These are phyloP conservation scores for Lepus timidus DNA, from an alignment of 2,113 vertebrate genomes.

Conservation along the genomic window DNA sequence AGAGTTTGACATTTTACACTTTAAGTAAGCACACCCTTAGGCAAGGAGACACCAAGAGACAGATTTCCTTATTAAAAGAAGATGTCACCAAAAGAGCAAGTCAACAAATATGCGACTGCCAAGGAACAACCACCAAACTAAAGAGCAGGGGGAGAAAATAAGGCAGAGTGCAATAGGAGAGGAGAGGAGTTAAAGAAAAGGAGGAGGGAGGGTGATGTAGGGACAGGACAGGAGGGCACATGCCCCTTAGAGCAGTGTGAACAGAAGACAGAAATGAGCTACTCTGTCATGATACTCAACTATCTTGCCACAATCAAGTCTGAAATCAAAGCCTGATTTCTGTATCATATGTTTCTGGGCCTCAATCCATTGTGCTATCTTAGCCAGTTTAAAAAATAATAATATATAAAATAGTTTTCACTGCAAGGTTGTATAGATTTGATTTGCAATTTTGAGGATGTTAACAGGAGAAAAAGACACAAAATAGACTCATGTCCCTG, in stretches of 20 bases:
- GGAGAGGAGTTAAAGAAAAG: not conserved
- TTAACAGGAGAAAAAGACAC: not conserved
- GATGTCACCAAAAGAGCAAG: conserved; percentile 90
- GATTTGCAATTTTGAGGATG: not conserved
- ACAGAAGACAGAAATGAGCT: not conserved
- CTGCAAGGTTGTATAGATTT: not conserved
- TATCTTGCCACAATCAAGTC: not conserved
- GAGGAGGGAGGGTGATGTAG: fast-evolving
- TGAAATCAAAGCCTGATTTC: not conserved
- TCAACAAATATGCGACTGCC: conserved; percentile 87
- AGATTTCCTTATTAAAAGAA: conserved; percentile 89
- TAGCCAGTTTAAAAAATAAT: not conserved
- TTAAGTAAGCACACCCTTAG: conserved; percentile 89
- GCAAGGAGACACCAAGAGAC: conserved; percentile 88
- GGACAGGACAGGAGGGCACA: not conserved
- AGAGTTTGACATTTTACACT: conserved; percentile 91
- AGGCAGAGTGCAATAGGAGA: fast-evolving
- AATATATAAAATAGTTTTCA: not conserved
- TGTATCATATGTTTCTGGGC: not conserved
- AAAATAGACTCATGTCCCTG: not conserved
- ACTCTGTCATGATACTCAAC: not conserved
- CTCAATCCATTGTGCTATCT: not conserved
- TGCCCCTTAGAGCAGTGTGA: too few species aligned
- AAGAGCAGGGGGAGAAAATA: not conserved
- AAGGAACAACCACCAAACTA: conserved; percentile 76